Base-by-base conservation (phyloP, 2,113 vertebrate genomes). In the Guaruba guarouba region DNA sequence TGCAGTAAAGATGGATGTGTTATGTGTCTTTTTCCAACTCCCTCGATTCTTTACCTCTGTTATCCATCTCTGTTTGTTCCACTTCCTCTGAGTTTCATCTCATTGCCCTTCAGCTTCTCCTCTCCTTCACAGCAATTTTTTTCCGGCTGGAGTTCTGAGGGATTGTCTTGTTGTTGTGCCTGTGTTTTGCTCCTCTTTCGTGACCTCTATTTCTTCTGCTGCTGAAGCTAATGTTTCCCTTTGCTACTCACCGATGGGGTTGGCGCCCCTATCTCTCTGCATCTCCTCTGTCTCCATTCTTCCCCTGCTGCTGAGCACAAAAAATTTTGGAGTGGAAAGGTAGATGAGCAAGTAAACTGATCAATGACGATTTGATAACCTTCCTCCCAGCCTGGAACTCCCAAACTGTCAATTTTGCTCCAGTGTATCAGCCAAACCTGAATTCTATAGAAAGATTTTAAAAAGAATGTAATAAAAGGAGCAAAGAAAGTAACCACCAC, bases 31-130 rank as follows among this genome's bases (percentile, higher is more conserved):
- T 80, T 49, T 33, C 18, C 54, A 66, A 0, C 25, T 90, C 22
- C 25, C 75, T 44, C n/a, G 23, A 46, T 75, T 81, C 86, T 81
- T 67, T n/a, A 33, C 20, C n/a, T 81, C 61, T 86, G 64, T 46
- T 63, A 18, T 6, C 80, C 37, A 10, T 37, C 48, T 69, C 67
- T 90, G 68, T 82, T 93, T 79, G 74, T 93, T 94, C 74, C 59
- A n/a, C 67, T 95, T 91, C 61, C 62, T 92, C 79, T 66, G 85
- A 86, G 79, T 57, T 69, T 93, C 88, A 88, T 91, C 91, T 90
- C 46, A 20, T 81, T 94, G 94, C 82, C 92, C 91, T 70, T 39
- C 22, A 83, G 68, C 15, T 75, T 33, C 68, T 93, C 17, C 28
- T 1, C 1, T 82, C 25, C 23, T 52, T 81, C 86, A 4, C 0